Conservation (phyloP, 2,797 vertebrate genomes). For the Sphaeramia orbicularis region DNA sequence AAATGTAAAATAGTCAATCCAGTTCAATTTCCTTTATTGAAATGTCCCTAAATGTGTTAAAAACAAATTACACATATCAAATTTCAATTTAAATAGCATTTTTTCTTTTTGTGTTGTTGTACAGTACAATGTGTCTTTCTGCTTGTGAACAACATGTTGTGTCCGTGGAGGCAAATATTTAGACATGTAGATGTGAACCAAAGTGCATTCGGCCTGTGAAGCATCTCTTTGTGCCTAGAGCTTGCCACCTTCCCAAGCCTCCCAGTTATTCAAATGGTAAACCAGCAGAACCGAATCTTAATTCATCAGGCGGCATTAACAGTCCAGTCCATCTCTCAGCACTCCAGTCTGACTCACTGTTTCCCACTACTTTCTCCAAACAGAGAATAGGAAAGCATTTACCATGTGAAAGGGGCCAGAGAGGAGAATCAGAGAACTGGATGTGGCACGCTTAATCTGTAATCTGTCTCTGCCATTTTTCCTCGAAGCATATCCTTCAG, state of each 20-base stretch:
- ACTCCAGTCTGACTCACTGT: slow-evolving; percentile 85
- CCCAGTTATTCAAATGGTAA: slow-evolving; percentile 83
- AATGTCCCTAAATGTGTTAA: neutral
- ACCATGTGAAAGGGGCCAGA: slow-evolving; percentile 80
- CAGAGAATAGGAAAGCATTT: slow-evolving; percentile 74
- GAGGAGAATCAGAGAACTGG: slow-evolving; percentile 73
- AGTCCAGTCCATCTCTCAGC: slow-evolving; percentile 81
- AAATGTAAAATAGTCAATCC: neutral
- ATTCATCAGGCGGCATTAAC: slow-evolving; percentile 84
- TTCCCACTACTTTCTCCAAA: slow-evolving; percentile 85
- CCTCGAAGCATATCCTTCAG: slow-evolving; percentile 59
- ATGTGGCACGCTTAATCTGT: slow-evolving; percentile 83
- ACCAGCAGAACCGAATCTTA: slow-evolving; percentile 75
- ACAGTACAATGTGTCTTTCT: slow-evolving; percentile 40
- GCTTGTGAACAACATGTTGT: slow-evolving; percentile 62
- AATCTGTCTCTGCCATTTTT: slow-evolving; percentile 77
- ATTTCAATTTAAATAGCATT: neutral
- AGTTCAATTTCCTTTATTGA: neutral
- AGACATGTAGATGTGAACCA: slow-evolving; percentile 80
- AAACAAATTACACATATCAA: slow-evolving; percentile 1
- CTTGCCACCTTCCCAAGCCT: slow-evolving; percentile 83
- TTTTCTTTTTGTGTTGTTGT: slow-evolving; percentile 20
- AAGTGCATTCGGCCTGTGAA: slow-evolving; percentile 68
- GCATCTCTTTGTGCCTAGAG: slow-evolving; percentile 77
- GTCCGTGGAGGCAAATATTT: slow-evolving; percentile 80